Evolutionary conservation across 2,797 vertebrate genomes (phyloP), one percentile per base, ranked within the genome.

Genomic region (Todus mexicanus): DNA sequence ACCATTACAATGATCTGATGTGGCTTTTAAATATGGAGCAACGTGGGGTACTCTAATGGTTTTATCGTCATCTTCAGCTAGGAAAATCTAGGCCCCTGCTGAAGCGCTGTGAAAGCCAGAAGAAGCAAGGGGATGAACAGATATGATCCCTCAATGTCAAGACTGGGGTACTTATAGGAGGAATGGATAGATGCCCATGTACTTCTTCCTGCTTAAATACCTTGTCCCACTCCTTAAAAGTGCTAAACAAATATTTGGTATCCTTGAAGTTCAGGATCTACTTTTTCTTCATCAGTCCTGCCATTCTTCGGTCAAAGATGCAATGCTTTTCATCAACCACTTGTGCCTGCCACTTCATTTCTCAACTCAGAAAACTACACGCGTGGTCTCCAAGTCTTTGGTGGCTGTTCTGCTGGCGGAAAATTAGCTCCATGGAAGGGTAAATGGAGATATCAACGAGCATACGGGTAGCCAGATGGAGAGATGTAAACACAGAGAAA

Each of bases 381-480:
- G 48, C 15, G 14, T 81, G 79, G 82, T 75, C 69, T 86, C 72
- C 53, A 88, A 22, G 50, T 37, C 63, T 61, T 89, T 48, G 76
- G 89, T 78, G 59, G 48, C 42, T 81, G 79, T 77, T 95, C 73
- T 86, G 76, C 76, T 92, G 73, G 56, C 81, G 63, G 87, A 79
- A 86, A 94, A 94, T 87, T 33, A 79, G 64, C 77, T 84, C 83
- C 56, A 23, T 82, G 89, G 83, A 92, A 90, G 84, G 92, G 92
- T 78, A 95, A 95, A 88, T 93, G 89, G 73, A 92, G 95, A 72
- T 70, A 91, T 57, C 89, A 80, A 81, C 53, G 71, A 96, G 68
- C 93, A 96, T 92, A 96, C 10, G 83, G 91, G 68, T 42, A 85
- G 71, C 63, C 93, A 95, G 93, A 96, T 92, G 94, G 92, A 93